These are phyloP conservation scores for Fragum fragum DNA, from an alignment of 2,888 invertebrate species.

Conservation along the genomic window DNA sequence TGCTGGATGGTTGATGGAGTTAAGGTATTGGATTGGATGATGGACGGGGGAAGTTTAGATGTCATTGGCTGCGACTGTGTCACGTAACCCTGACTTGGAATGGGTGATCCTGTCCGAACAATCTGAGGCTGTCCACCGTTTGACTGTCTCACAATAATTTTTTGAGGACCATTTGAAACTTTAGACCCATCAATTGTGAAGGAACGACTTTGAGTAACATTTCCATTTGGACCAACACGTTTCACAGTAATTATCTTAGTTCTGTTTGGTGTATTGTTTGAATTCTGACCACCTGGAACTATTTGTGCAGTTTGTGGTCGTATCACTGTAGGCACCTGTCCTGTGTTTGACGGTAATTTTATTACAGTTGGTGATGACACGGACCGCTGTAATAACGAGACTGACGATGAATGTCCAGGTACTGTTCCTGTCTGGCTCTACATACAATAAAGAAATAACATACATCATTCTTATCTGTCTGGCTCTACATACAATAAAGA, in stretches of 20 bases:
- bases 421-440: conserved; percentile 41
- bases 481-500: no score
- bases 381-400: conserved; percentile 60
- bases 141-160: conserved; percentile 61
- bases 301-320: conserved; percentile 54
- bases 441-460: no score
- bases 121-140: conserved; percentile 42
- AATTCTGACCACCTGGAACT: not conserved
- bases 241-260: conserved; percentile 68
- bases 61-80: conserved; percentile 39
- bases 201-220: conserved; percentile 64
- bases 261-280: conserved; percentile 36
- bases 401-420: conserved; percentile 33
- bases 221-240: conserved; percentile 67
- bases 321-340: conserved; percentile 42
- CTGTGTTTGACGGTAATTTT: conserved; percentile 54
- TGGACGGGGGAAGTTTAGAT: conserved; percentile 34
- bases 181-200: conserved; percentile 56
- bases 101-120: conserved; percentile 39
- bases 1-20: conserved; percentile 21
- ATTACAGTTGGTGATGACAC: conserved; percentile 70
- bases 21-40: conserved; percentile 38
- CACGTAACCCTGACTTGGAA: conserved; percentile 33
- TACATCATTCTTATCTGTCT: no score
- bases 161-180: conserved; percentile 49